Conservation (phyloP, 2,797 vertebrate species). For the Falco rusticolus region DNA sequence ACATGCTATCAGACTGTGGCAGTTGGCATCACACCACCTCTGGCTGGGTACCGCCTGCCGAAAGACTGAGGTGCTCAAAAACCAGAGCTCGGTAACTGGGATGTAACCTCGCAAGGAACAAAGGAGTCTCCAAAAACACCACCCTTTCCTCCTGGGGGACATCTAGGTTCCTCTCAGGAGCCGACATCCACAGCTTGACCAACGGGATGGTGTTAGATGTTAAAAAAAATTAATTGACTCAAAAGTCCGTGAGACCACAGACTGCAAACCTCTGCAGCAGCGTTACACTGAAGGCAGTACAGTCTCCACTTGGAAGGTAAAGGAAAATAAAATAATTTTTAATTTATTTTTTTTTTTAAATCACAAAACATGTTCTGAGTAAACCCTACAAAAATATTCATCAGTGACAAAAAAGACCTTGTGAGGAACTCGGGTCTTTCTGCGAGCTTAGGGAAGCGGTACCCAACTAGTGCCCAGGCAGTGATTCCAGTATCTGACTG, state of each 20-base stretch:
- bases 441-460: neutral
- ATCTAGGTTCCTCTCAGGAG: neutral
- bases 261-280: neutral
- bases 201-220: accelerated
- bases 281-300: neutral
- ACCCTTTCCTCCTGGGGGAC: no score
- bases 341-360: no score
- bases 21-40: neutral
- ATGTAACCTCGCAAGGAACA: neutral
- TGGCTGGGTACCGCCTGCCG: no score
- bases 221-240: neutral
- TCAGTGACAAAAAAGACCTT: no score
- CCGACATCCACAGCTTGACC: accelerated
- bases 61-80: no score
- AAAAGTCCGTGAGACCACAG: neutral
- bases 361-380: no score
- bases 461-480: neutral
- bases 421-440: neutral
- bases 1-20: neutral
- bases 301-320: neutral
- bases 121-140: neutral
- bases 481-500: neutral
- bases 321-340: neutral
- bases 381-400: neutral
- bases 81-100: neutral